These are phyloP conservation scores for Tenthredo notha DNA, from an alignment of 2,888 invertebrate genomes.

Conservation along the genomic window DNA sequence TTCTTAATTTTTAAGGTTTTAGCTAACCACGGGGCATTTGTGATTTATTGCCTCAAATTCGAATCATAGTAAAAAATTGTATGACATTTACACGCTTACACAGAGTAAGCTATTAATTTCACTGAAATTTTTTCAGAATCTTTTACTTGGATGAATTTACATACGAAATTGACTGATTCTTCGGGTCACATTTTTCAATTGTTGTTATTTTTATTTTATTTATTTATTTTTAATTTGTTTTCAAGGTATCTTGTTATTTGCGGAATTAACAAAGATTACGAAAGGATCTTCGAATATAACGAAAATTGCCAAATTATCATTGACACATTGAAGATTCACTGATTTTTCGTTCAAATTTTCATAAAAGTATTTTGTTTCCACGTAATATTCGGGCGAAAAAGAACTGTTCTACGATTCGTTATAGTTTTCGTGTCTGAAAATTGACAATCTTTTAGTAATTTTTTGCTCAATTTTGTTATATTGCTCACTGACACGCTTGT, in stretches of 20 bases:
- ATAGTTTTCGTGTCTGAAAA: background rate
- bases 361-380: background rate
- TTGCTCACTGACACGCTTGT: background rate
- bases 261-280: background rate
- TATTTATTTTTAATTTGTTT: background rate
- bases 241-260: background rate
- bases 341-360: background rate
- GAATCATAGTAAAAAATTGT: background rate
- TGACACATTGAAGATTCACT: background rate
- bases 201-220: background rate
- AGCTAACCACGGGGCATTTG: background rate
- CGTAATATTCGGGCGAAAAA: background rate
- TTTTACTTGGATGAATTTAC: background rate
- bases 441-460: background rate
- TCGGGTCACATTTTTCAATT: background rate
- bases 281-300: background rate
- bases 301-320: background rate
- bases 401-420: background rate
- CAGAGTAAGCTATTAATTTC: too few species aligned
- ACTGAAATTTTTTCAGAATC: background rate
- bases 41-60: background rate
- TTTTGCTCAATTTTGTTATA: background rate
- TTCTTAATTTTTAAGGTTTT: background rate
- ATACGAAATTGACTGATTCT: background rate
- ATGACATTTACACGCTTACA: background rate